Evolutionary conservation across 2,797 vertebrate genomes (phyloP).

Genomic region (Catostomus latipinnis): DNA sequence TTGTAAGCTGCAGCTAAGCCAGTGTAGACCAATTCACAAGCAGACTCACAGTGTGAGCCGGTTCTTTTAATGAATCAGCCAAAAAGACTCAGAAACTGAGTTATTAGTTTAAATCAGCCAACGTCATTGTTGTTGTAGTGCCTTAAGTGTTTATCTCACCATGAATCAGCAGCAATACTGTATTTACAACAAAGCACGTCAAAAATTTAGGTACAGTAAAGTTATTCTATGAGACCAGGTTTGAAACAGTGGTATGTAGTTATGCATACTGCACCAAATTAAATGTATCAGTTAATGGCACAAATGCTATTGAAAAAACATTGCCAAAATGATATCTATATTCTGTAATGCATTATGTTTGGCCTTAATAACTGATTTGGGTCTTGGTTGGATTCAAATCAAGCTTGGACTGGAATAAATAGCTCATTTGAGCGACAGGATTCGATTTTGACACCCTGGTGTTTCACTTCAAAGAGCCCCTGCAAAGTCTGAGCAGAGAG

Average conservation of each 20-base stretch:
- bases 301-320: neutral
- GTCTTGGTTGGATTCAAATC: neutral
- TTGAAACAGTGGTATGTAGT: neutral
- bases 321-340: slow-evolving; percentile 23
- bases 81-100: too few species aligned
- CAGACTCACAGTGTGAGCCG: too few species aligned
- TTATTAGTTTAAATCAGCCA: too few species aligned
- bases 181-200: too few species aligned
- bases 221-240: too few species aligned
- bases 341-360: slow-evolving; percentile 42
- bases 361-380: slow-evolving; percentile 23
- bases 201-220: too few species aligned
- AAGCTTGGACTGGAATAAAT: slow-evolving; percentile 35
- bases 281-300: slow-evolving; percentile 6
- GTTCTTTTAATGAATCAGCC: too few species aligned
- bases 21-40: too few species aligned
- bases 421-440: slow-evolving; percentile 38
- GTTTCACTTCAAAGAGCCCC: slow-evolving; percentile 42
- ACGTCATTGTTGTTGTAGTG: too few species aligned
- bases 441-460: slow-evolving; percentile 42
- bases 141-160: too few species aligned
- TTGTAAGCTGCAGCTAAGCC: too few species aligned
- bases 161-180: too few species aligned
- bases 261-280: neutral
- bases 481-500: slow-evolving; percentile 23